Conservation (phyloP, 2,888 invertebrate species). For the Leptothorax acervorum region DNA sequence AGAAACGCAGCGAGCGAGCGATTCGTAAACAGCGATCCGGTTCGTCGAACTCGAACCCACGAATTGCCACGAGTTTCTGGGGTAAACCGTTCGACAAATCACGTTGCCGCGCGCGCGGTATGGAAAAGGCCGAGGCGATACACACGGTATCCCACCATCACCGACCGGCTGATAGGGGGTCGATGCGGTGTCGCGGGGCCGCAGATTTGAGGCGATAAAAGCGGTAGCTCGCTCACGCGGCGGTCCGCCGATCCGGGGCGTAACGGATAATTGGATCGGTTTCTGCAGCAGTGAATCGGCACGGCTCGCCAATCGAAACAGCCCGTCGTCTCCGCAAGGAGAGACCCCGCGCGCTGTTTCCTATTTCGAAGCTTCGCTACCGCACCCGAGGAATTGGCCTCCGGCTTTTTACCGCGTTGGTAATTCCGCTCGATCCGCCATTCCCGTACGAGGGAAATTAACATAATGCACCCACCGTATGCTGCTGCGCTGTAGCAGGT, state of each 20-base stretch:
- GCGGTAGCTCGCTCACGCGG: constrained; percentile 47
- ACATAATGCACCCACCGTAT: neutral
- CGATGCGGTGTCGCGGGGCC: constrained; percentile 45
- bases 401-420: neutral
- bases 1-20: neutral
- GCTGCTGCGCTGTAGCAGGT: neutral
- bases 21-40: constrained; percentile 50
- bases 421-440: neutral
- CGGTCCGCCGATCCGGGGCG: constrained; percentile 27
- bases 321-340: neutral
- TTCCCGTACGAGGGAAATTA: constrained; percentile 2
- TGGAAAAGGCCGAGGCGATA: constrained; percentile 29
- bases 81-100: constrained; percentile 50
- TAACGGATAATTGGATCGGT: constrained; percentile 72
- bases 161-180: constrained; percentile 25
- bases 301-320: constrained; percentile 58
- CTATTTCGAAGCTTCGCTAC: constrained; percentile 7
- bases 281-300: constrained; percentile 69
- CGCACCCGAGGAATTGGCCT: neutral
- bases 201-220: constrained; percentile 51
- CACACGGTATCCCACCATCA: neutral
- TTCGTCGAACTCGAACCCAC: constrained; percentile 43
- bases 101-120: constrained; percentile 18
- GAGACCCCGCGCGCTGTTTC: neutral
- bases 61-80: constrained; percentile 43